Evolutionary conservation across 2,797 vertebrate species (phyloP).

Genomic region (Falco naumanni): DNA sequence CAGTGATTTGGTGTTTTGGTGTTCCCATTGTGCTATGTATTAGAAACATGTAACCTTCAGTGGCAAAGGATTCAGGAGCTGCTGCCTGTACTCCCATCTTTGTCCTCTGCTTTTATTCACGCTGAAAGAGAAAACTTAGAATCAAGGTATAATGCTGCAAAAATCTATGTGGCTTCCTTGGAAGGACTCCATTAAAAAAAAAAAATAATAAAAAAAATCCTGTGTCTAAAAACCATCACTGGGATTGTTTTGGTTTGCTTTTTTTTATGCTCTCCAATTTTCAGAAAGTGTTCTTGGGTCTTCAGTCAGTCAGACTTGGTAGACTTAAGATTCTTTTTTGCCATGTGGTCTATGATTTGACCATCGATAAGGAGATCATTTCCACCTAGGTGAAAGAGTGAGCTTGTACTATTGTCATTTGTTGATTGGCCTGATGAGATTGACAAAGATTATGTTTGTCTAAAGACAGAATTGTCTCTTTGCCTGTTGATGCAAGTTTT

Average conservation of each 20-base stretch:
- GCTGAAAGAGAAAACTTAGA: slow-evolving; percentile 23
- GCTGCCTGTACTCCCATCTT: neutral
- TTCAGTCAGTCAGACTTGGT: neutral
- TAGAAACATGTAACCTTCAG: neutral
- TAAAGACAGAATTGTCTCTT: neutral
- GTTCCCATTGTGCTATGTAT: neutral
- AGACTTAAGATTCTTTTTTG: neutral
- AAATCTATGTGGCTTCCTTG: neutral
- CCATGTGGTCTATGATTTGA: neutral
- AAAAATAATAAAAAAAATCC: neutral
- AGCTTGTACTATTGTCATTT: neutral
- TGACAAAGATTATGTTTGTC: neutral
- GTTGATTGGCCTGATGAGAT: neutral
- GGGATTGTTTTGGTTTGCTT: neutral
- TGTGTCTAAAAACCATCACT: neutral
- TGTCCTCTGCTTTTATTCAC: neutral
- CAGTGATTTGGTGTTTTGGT: neutral
- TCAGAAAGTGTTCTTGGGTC: neutral
- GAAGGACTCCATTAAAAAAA: neutral
- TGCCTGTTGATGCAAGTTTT: neutral
- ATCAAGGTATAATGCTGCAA: neutral
- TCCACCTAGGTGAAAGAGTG: neutral
- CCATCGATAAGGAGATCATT: neutral
- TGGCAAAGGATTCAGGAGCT: neutral
- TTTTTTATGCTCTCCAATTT: neutral